These are phyloP conservation scores for Erpornis zantholeuca DNA, from an alignment of 2,113 vertebrate genomes.

Conservation along the genomic window DNA sequence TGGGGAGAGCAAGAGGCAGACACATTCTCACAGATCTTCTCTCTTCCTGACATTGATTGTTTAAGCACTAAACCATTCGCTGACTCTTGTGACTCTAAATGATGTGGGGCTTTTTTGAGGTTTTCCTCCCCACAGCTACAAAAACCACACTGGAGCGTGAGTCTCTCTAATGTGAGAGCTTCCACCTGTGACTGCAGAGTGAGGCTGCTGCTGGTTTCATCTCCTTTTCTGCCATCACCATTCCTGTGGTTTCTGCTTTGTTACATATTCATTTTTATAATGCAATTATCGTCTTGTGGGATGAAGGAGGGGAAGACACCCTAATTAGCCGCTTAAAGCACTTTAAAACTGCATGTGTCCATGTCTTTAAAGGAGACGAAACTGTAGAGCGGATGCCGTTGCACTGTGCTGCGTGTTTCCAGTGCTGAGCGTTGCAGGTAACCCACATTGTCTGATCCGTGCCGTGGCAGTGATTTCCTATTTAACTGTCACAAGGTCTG, in stretches of 20 bases:
- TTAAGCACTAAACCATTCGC: constrained; percentile 63
- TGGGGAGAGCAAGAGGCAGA: constrained; percentile 29
- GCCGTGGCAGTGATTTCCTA: neutral
- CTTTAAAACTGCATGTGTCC: constrained; percentile 54
- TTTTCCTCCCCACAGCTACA: constrained; percentile 64
- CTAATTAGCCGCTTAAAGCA: constrained; percentile 73
- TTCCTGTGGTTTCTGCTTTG: constrained; percentile 74
- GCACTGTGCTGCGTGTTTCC: neutral
- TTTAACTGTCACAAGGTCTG: neutral
- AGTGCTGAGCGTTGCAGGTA: neutral
- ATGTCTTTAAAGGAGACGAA: constrained; percentile 38
- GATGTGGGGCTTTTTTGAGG: constrained; percentile 62
- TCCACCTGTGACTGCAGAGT: constrained; percentile 55
- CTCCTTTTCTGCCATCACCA: constrained; percentile 55
- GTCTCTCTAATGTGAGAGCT: constrained; percentile 65
- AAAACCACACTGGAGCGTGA: constrained; percentile 60
- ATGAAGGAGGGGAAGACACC: constrained; percentile 67
- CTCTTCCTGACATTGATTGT: constrained; percentile 70
- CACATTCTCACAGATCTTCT: constrained; percentile 21
- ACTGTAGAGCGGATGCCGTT: neutral
- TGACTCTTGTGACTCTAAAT: constrained; percentile 60
- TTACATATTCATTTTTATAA: constrained; percentile 77
- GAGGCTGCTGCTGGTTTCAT: constrained; percentile 47
- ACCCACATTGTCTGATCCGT: neutral
- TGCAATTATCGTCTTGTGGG: constrained; percentile 75